These are phyloP conservation scores for Pseudococcus jackbeardsleyi DNA, from an alignment of 2,888 invertebrate species.

Conservation along the genomic window DNA sequence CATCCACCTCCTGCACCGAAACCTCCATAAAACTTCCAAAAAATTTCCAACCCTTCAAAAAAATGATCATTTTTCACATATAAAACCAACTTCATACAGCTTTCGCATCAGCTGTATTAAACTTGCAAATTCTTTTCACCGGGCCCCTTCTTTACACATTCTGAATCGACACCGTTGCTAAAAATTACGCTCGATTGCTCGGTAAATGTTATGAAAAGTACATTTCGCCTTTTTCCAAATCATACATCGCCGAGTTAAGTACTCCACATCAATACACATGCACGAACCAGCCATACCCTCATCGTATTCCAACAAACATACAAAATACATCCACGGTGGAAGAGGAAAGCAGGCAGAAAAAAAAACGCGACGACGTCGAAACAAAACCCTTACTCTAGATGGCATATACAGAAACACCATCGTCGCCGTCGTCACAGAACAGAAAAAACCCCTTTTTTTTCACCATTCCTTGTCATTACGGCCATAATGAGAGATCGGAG, in stretches of 20 bases:
- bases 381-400: background rate
- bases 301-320: background rate
- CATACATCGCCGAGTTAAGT: background rate
- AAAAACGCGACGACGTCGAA: background rate
- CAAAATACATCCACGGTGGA: background rate
- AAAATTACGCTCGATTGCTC: slow-evolving; percentile 6
- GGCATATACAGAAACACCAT: background rate
- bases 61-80: too few species aligned
- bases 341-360: background rate
- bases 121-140: too few species aligned
- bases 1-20: too few species aligned
- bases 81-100: too few species aligned
- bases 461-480: slow-evolving; percentile 21
- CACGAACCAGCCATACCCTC: background rate
- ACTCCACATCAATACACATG: background rate
- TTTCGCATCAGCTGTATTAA: too few species aligned
- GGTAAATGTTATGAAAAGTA: slow-evolving; percentile 25
- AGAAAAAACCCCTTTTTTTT: background rate
- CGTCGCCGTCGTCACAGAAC: background rate
- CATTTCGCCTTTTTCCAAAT: background rate
- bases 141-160: too few species aligned
- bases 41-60: too few species aligned
- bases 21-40: too few species aligned
- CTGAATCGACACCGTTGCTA: background rate
- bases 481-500: slow-evolving; percentile 49